Base-by-base conservation (phyloP, 2,888 invertebrate species). In the Cotesia congregata region DNA sequence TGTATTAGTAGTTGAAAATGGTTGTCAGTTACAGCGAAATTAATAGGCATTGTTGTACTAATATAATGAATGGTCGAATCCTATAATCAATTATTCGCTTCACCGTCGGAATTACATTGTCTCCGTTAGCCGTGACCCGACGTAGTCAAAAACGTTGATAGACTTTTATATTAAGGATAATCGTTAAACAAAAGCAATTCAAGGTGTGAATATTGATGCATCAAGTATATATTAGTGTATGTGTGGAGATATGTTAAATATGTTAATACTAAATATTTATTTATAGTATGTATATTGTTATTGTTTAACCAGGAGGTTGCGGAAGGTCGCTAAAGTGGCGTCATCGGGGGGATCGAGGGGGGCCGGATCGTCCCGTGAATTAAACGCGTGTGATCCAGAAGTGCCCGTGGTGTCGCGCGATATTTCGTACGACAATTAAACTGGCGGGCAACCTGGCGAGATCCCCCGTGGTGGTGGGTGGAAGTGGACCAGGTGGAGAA, bases 401-500 rank as follows among this genome's bases (percentile, higher is more conserved):
- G 80, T 80, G 83, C 83, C 83, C 80, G 82, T 82, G 82, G 83
- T 83, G 85, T 85, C 84, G 86, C 83, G 84, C 76, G 84, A 83
- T 81, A 82, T 82, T 82, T 83, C 83, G 83, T 82, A 82, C 85
- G 86, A 85, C 82, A 84, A 85, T 86, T 86, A 88, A 88, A 84
- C 88, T 89, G 89, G 89, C 89, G 88, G 89, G 88, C 87, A 89
- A 89, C 83, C 88, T 88, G 88, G 88, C 88, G 85, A 88, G 88
- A 79, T 86, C 87, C 83, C 85, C 87, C 84, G 88, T 87, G 82
- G 87, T 83, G 85, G 88, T 86, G 84, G 88, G 88, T 84, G 85
- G 87, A 79, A 85, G 84, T 67, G 84, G 84, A 72, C 83, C 83
- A n/a, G 84, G 85, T 65, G 83, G 84, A 65, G 30, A 65, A 30